A percentile compares a stretch with the other conserved stretches of the same genome.
These are phyloP conservation scores for Trinorchestia longiramus DNA, from an alignment of 1,140 invertebrate genomes.

Conservation along the genomic window DNA sequence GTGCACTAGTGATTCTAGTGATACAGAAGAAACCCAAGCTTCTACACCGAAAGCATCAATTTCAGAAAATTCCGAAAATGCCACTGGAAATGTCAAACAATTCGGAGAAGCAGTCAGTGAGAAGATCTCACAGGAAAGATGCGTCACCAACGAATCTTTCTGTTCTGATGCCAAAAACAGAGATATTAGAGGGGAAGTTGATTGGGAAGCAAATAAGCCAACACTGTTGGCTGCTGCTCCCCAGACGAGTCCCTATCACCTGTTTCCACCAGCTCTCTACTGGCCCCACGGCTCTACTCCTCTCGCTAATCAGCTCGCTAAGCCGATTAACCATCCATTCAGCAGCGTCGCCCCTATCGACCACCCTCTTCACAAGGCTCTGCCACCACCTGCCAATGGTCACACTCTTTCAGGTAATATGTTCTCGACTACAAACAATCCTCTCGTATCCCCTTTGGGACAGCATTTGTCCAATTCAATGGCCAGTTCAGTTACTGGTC, in stretches of 20 bases:
- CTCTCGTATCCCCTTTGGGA: slow-evolving; percentile 63
- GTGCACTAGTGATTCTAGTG: neutral
- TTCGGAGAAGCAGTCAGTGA: neutral
- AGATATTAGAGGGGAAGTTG: neutral
- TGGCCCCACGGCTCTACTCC: slow-evolving; percentile 66
- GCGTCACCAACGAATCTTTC: neutral
- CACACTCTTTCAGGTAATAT: slow-evolving; percentile 49
- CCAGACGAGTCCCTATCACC: slow-evolving; percentile 65
- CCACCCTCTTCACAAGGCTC: slow-evolving; percentile 46
- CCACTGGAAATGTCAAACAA: neutral
- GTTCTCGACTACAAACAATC: slow-evolving; percentile 59
- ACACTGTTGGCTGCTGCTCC: slow-evolving; percentile 58
- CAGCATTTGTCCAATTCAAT: slow-evolving; percentile 59
- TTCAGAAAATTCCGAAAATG: neutral
- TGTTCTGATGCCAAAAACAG: neutral
- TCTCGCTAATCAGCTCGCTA: slow-evolving; percentile 56
- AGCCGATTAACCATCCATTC: slow-evolving; percentile 49
- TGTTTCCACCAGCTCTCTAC: slow-evolving; percentile 65
- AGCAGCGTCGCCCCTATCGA: slow-evolving; percentile 21
- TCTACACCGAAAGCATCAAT: neutral
- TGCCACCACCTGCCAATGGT: slow-evolving; percentile 36
- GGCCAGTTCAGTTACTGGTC: slow-evolving; percentile 42
- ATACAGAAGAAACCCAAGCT: neutral
- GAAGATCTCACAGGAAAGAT: neutral
- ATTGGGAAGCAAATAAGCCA: slow-evolving; percentile 1